These are phyloP conservation scores for Siderastrea siderea DNA, from an alignment of 92 coral and sea anemone genomes.

Conservation along the genomic window DNA sequence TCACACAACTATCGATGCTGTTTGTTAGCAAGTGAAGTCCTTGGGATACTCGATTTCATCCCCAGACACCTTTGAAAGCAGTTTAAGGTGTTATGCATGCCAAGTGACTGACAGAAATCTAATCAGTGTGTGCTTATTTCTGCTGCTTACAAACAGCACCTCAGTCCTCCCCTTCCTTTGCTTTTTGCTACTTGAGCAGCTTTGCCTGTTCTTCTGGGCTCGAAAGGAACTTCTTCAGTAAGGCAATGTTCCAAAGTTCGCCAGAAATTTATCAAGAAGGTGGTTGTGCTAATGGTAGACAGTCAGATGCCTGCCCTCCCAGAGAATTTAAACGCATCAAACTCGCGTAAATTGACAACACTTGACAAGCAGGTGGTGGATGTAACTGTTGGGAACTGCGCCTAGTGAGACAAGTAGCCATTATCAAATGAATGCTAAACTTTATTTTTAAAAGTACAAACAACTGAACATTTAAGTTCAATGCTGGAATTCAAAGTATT, in stretches of 20 bases:
- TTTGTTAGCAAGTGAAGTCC: slow-evolving; percentile 10
- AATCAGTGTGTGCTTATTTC: neutral
- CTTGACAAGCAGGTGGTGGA: too few species aligned
- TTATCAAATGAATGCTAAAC: neutral
- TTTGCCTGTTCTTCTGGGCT: slow-evolving; percentile 11
- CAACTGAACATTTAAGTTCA: slow-evolving; percentile 9
- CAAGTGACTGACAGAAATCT: slow-evolving; percentile 21
- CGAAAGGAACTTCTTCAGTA: neutral
- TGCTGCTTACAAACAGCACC: neutral
- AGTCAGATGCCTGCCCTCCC: too few species aligned
- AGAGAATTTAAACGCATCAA: too few species aligned
- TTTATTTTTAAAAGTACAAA: slow-evolving; percentile 30
- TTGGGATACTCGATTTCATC: slow-evolving; percentile 9
- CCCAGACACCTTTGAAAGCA: slow-evolving; percentile 24
- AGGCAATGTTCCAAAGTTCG: too few species aligned
- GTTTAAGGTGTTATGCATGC: slow-evolving; percentile 50
- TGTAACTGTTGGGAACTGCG: too few species aligned
- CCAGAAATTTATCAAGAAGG: too few species aligned
- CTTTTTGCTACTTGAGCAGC: slow-evolving; percentile 10
- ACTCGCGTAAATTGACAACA: too few species aligned
- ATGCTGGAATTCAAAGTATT: slow-evolving; percentile 12
- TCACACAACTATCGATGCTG: neutral
- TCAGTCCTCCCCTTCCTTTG: slow-evolving; percentile 22
- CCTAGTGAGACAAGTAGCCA: too few species aligned
- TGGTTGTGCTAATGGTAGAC: too few species aligned